A percentile compares a stretch with the other conserved stretches of the same genome.
Conservation (phyloP, 37 sponge, comb jelly and placozoan species). For the Axinella damicornis region DNA sequence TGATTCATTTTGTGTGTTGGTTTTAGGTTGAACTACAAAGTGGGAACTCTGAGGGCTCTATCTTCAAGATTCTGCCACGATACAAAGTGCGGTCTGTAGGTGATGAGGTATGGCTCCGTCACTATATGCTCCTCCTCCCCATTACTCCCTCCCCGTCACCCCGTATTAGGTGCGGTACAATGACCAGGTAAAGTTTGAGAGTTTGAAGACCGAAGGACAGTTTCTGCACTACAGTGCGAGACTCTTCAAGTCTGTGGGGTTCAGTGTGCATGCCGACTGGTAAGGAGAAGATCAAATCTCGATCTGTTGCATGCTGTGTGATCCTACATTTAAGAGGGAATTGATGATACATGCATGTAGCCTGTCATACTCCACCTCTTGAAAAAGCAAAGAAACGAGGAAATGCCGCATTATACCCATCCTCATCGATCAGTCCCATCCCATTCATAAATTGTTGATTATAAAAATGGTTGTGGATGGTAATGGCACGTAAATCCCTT, state of each 20-base stretch:
- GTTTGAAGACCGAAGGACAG: slow-evolving; percentile 82
- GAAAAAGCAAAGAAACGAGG: too few species aligned
- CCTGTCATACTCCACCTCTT: too few species aligned
- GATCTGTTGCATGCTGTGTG: too few species aligned
- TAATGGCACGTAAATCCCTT: too few species aligned
- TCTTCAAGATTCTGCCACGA: slow-evolving; percentile 79
- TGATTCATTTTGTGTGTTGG: background rate
- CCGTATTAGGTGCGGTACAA: slow-evolving; percentile 45
- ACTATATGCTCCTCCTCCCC: background rate
- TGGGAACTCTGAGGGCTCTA: slow-evolving; percentile 44
- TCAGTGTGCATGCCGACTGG: background rate
- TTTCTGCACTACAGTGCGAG: slow-evolving; percentile 65
- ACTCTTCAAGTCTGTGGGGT: background rate
- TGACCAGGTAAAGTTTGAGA: slow-evolving; percentile 82
- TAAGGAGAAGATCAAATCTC: background rate
- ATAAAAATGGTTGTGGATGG: too few species aligned
- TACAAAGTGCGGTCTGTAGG: slow-evolving; percentile 86
- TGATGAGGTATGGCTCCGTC: slow-evolving; percentile 61
- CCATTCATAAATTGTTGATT: too few species aligned
- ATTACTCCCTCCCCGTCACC: background rate
- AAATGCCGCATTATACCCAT: too few species aligned
- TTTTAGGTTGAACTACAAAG: slow-evolving; percentile 34
- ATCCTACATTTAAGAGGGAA: too few species aligned
- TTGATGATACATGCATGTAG: too few species aligned
- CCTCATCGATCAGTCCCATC: too few species aligned